phyloP scores from a whole-genome alignment of 2,797 vertebrate species.

The Peromyscus attwateri region DNA sequence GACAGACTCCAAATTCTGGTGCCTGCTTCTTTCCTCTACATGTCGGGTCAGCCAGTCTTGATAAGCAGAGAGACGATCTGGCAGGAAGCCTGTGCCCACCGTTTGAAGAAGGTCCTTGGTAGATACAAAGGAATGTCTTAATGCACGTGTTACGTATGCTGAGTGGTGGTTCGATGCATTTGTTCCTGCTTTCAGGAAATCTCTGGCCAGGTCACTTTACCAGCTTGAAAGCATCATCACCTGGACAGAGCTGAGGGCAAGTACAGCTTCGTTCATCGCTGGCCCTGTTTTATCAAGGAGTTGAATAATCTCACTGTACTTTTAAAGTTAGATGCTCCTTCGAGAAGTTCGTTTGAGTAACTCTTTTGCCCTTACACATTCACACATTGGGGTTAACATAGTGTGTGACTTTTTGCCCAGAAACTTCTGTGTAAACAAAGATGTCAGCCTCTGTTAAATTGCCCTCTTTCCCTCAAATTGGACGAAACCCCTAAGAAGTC shows the following conservation, averaged over 20 bases:
- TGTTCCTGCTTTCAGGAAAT: not conserved
- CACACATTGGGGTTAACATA: not conserved
- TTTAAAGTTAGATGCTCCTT: not conserved
- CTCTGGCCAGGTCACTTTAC: not conserved
- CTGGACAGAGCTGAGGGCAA: not conserved
- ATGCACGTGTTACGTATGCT: not conserved
- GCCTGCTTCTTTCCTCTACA: not conserved
- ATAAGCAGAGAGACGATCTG: not conserved
- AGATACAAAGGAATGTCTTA: not conserved
- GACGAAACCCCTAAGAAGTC: slow-evolving; percentile 37
- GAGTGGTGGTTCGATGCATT: not conserved
- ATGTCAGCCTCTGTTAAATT: slow-evolving; percentile 32
- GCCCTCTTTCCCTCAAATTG: not conserved
- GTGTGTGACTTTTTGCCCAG: not conserved
- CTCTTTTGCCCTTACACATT: not conserved
- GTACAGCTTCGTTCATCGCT: not conserved
- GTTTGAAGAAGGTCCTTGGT: not conserved
- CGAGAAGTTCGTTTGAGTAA: not conserved
- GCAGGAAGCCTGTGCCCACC: not conserved
- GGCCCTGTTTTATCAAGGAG: not conserved
- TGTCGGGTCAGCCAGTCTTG: not conserved
- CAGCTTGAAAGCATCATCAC: not conserved
- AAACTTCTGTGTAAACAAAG: not conserved
- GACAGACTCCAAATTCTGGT: not conserved
- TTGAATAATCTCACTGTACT: not conserved